These are phyloP conservation scores for Apis mellifera DNA, from an alignment of 1,140 invertebrate genomes.

Conservation along the genomic window Amel_HAv3.1 CM009945.2:6585501-6586000, in stretches of 20 bases:
- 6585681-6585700: slow-evolving; percentile 50
- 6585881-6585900: slow-evolving; percentile 48
- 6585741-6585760: slow-evolving; percentile 12
- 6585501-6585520: neutral
- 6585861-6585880: slow-evolving; percentile 66
- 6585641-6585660: slow-evolving; percentile 68
- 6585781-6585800: slow-evolving; percentile 64
- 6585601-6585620: slow-evolving; percentile 21
- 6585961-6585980: slow-evolving; percentile 14
- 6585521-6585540: neutral
- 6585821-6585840: slow-evolving; percentile 64
- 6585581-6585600: neutral
- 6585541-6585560: neutral
- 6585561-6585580: neutral
- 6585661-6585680: slow-evolving; percentile 64
- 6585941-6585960: neutral
- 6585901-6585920: slow-evolving; percentile 15
- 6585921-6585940: slow-evolving; percentile 12
- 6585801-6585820: slow-evolving; percentile 64
- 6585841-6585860: slow-evolving; percentile 64
- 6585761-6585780: slow-evolving; percentile 64
- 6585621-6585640: slow-evolving; percentile 54
- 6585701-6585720: neutral
- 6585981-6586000: slow-evolving; percentile 16
- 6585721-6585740: slow-evolving; percentile 2